Conservation (phyloP, 2,888 invertebrate genomes). For the Ischnus inquisitorius region DNA sequence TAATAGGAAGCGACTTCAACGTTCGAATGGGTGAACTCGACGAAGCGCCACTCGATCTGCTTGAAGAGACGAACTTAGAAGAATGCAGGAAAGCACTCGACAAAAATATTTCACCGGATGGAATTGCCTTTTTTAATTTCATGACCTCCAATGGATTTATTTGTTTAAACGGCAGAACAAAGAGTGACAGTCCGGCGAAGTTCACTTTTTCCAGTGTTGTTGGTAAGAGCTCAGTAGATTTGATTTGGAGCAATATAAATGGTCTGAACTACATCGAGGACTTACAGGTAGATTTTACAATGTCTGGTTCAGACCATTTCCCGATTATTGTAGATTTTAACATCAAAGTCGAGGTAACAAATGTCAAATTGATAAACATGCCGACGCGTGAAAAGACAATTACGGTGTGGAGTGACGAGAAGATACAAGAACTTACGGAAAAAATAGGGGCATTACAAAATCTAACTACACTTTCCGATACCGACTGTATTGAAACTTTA, state of each 20-base stretch:
- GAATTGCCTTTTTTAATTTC: slow-evolving; percentile 34
- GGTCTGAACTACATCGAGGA: slow-evolving; percentile 25
- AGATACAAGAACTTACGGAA: neutral
- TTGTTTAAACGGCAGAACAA: slow-evolving; percentile 39
- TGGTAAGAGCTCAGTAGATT: slow-evolving; percentile 43
- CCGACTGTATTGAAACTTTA: too few species aligned
- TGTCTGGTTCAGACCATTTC: slow-evolving; percentile 32
- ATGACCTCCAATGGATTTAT: slow-evolving; percentile 38
- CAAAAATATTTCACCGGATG: slow-evolving; percentile 1
- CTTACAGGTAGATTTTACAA: slow-evolving; percentile 21
- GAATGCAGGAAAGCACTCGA: neutral
- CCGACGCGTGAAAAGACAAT: neutral
- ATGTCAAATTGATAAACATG: neutral
- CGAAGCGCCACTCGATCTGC: slow-evolving; percentile 3
- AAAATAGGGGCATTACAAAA: neutral
- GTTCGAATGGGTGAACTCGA: slow-evolving; percentile 4
- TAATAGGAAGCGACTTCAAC: slow-evolving; percentile 6
- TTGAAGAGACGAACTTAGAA: neutral
- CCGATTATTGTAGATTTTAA: slow-evolving; percentile 4
- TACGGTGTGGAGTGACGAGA: neutral
- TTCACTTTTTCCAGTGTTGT: slow-evolving; percentile 34
- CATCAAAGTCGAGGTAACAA: neutral
- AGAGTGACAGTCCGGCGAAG: slow-evolving; percentile 39
- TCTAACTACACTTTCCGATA: too few species aligned
- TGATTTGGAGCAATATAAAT: slow-evolving; percentile 20